Evolutionary conservation across 30 jellyfish, hydroid and myxozoan genomes (phyloP).

Genomic region (Rhopilema esculentum): DNA sequence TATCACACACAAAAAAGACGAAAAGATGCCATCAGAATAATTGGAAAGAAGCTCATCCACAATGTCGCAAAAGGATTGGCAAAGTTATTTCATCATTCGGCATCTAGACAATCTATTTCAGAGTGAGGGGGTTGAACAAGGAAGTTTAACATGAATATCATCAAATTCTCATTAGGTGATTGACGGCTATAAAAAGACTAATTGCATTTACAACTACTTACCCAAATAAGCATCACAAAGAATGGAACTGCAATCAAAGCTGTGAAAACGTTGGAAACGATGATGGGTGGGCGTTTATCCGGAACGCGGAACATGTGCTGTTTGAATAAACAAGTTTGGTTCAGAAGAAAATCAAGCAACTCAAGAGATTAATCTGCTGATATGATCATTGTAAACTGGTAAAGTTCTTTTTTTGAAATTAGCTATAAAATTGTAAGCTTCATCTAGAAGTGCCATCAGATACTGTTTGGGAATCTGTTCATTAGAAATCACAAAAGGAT

Average conservation of each 20-base stretch:
- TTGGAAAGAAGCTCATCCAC: constrained; percentile 45
- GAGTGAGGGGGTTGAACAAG: too few relatives aligned
- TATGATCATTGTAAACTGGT: neutral
- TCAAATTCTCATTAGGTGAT: neutral
- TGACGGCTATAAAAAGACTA: neutral
- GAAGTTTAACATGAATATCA: neutral
- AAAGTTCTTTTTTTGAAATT: neutral
- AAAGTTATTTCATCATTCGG: constrained; percentile 31
- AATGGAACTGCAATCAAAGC: constrained; percentile 82
- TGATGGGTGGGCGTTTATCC: constrained; percentile 91
- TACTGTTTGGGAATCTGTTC: constrained; percentile 24
- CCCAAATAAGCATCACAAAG: constrained; percentile 88
- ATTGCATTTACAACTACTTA: constrained; percentile 5
- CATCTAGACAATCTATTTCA: neutral
- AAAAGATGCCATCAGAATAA: constrained; percentile 15
- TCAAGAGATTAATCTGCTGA: too few relatives aligned
- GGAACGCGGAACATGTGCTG: constrained; percentile 99
- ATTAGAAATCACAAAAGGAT: constrained; percentile 45
- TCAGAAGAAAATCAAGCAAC: neutral
- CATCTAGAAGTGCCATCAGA: constrained; percentile 22
- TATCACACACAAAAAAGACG: neutral
- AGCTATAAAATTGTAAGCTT: too few relatives aligned
- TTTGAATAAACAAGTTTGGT: constrained; percentile 11
- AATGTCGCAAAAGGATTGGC: constrained; percentile 60
- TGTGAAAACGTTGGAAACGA: constrained; percentile 88